phyloP scores from a whole-genome alignment of 2,113 vertebrate species.

The Syrmaticus mikado region DNA sequence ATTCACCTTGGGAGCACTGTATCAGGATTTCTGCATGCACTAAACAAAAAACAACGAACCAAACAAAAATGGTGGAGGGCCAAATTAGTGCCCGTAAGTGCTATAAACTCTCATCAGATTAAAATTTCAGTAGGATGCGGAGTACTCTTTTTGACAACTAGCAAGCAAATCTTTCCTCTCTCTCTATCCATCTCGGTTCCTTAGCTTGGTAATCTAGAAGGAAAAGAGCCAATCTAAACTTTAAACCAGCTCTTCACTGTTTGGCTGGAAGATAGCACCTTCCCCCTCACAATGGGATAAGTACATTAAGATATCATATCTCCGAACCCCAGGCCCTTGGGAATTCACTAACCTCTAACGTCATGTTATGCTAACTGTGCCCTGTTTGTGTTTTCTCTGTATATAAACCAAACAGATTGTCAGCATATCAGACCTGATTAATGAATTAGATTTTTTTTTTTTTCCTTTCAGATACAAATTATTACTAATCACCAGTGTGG shows the following conservation, averaged over 20 bases:
- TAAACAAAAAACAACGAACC: background rate
- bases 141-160: background rate
- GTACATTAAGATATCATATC: slow-evolving; percentile 73
- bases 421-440: slow-evolving; percentile 75
- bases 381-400: slow-evolving; percentile 76
- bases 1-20: background rate
- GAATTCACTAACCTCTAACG: slow-evolving; percentile 71
- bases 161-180: background rate
- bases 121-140: background rate
- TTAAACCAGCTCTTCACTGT: slow-evolving; percentile 1
- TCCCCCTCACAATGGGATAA: slow-evolving; percentile 31
- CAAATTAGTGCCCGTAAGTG: rapidly evolving
- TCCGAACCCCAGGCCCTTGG: slow-evolving; percentile 55
- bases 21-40: background rate
- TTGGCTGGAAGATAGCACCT: slow-evolving; percentile 56
- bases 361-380: slow-evolving; percentile 71
- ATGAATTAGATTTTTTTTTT: slow-evolving; percentile 41
- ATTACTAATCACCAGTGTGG: slow-evolving; percentile 72
- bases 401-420: slow-evolving; percentile 77
- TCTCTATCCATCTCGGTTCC: background rate
- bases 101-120: background rate
- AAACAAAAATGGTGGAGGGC: background rate
- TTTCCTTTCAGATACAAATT: slow-evolving; percentile 54
- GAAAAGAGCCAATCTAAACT: slow-evolving; percentile 15
- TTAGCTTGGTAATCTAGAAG: background rate